phyloP scores from a whole-genome alignment of 2,797 vertebrate genomes.

The Pangasius sanitwongsei region DNA sequence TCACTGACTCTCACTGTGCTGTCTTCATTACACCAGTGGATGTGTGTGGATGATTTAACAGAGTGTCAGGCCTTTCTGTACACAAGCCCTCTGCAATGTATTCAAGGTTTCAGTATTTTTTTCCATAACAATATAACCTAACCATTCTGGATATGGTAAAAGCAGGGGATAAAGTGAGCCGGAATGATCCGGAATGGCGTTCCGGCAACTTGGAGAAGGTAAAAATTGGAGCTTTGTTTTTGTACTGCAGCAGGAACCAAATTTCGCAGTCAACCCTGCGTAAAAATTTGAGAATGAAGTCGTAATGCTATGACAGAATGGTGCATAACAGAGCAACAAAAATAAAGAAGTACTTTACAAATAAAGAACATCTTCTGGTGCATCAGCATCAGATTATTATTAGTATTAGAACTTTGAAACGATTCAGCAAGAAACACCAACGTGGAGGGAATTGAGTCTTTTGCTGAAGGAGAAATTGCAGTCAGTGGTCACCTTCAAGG shows the following conservation, averaged over 20 bases:
- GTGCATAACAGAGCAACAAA: no score
- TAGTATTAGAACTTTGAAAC: no score
- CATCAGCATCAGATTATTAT: no score
- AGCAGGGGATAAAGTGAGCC: neutral
- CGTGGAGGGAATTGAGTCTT: no score
- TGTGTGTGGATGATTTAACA: neutral
- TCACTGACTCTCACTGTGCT: conserved; percentile 29
- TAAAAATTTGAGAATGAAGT: no score
- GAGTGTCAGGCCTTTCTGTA: neutral
- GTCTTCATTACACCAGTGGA: neutral
- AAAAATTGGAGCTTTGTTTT: neutral
- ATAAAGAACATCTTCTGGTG: no score
- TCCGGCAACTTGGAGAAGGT: neutral
- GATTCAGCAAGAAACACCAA: no score
- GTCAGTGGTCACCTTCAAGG: no score
- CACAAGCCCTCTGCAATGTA: neutral
- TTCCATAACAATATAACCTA: neutral
- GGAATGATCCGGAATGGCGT: neutral
- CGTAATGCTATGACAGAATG: no score
- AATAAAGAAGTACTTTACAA: no score
- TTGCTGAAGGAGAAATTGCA: no score
- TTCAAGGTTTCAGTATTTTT: neutral
- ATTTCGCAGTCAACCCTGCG: neutral
- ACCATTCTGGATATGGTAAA: neutral
- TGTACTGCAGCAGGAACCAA: neutral